Conservation (phyloP, 2,113 vertebrate species). For the Sinocyclocheilus anshuiensis region DNA sequence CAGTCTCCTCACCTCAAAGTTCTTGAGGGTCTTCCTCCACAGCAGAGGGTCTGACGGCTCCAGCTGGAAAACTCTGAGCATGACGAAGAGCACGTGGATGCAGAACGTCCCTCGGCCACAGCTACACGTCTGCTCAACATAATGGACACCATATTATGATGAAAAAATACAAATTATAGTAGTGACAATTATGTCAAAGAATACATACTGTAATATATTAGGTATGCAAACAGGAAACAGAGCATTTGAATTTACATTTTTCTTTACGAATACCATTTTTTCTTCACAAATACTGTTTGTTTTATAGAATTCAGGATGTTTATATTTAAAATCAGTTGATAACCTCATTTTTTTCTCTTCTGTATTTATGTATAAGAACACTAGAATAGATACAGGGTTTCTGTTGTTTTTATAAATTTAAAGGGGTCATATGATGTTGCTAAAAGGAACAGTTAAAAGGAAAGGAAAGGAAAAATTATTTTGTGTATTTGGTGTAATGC, state of each 20-base stretch:
- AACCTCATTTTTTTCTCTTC: not conserved
- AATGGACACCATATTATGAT: not conserved
- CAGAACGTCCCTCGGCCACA: slow-evolving; percentile 89
- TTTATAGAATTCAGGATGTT: not conserved
- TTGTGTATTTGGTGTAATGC: too few species aligned
- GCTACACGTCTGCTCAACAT: slow-evolving; percentile 82
- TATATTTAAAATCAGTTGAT: not conserved
- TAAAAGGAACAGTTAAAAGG: too few species aligned
- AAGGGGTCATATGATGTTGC: too few species aligned
- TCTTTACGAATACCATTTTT: not conserved
- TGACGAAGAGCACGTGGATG: slow-evolving; percentile 89
- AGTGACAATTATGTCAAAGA: not conserved
- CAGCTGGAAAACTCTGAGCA: slow-evolving; percentile 88
- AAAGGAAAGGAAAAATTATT: too few species aligned
- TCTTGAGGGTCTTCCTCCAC: slow-evolving; percentile 89
- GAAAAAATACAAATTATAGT: not conserved
- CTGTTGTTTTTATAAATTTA: too few species aligned
- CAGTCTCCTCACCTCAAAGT: slow-evolving; percentile 83
- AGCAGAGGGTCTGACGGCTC: slow-evolving; percentile 85
- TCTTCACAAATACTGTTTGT: not conserved
- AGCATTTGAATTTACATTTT: not conserved
- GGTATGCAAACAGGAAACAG: not conserved
- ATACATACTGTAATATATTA: not conserved
- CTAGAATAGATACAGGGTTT: not conserved
- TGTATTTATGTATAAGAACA: not conserved